Evolutionary conservation across 2,888 invertebrate species (phyloP), one percentile per base, ranked within the genome.

Genomic region (Rhimphoctona megacephalus): DNA sequence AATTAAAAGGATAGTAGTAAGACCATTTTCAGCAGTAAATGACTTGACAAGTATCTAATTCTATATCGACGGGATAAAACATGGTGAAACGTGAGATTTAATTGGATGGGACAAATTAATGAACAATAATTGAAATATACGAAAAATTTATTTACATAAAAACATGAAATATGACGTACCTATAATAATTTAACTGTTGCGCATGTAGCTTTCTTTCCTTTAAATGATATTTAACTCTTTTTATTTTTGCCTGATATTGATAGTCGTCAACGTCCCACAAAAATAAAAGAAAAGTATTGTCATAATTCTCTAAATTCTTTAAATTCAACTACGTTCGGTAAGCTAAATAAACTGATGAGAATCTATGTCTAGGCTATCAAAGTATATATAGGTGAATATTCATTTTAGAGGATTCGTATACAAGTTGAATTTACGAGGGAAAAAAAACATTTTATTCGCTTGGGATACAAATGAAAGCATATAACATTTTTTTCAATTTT

Each of bases 91-190:
- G 14, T 46, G n/a, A 46, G 17, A 61, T 19, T 9, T 4, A 80
- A 52, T 22, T 19, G 70, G 46, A 22, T 25, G 17, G 66, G 81
- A 79, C 39, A 54, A 87, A 81, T 81, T 30, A 74, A 79, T 61
- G 19, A 79, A 76, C 49, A 52, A 66, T 19, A 85, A 85, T 92
- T 93, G 92, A 93, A 93, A 93, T 93, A 93, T 93, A 93, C 93
- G 91, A 93, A 93, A 93, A 92, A 93, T 93, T 93, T 93, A 93
- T 93, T 93, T 93, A 93, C 93, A 93, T 93, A 93, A 92, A 93
- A 93, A 93, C 92, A 92, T 93, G 92, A 93, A 87, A 93, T 92
- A 93, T 92, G 92, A 92, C 79, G 78, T 93, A 92, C 90, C 91
- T 92, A 91, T 92, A 92, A 91, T 92, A 92, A 91, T 91, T 91